Evolutionary conservation across 2,888 invertebrate genomes (phyloP), one percentile per base, ranked within the genome.

Genomic region (Rapana venosa): DNA sequence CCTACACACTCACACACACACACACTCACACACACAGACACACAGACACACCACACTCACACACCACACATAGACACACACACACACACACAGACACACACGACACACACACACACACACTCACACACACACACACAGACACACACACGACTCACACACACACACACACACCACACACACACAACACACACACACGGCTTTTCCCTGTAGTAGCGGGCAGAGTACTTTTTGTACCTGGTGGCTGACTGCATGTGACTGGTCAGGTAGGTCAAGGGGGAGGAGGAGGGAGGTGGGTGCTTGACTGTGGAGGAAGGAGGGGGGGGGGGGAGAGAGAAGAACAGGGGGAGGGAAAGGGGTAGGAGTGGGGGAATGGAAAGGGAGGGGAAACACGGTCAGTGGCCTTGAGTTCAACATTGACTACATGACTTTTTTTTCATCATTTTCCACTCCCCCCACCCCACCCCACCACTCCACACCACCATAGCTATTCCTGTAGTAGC

Each of bases 211-310:
- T 8, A 47, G 47, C 47, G 47, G 47, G 47, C 47, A 47, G 47
- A 47, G 47, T 47, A 47, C 47, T 61, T 61, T 61, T 61, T 22
- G 32, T 79, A 79, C 79, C 79, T 79, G 79, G 32, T 35, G 32
- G 35, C 79, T 35, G 79, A 6, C 32, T 15, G 79, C 35, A 35
- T 32, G 32, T 79, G 79, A 79, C 35, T 79, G 79, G 79, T 79
- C 79, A 79, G 79, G 79, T 79, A 79, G 79, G 35, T 79, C 35
- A 79, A 79, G 79, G 22, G 35, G 79, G 79, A 30, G 79, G 79
- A 35, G 11, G 79, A 35, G 79, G 35, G 35, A 35, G 35, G 74
- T 74, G 74, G n/a, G 1, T 26, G 8, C 11, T 30, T 74, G 22
- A n/a, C 4, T 1, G n/a, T 32, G 79, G 35, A 35, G 32, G 30